These are phyloP conservation scores for Pegoplata infirma DNA, from an alignment of 2,888 invertebrate species.

Conservation along the genomic window DNA sequence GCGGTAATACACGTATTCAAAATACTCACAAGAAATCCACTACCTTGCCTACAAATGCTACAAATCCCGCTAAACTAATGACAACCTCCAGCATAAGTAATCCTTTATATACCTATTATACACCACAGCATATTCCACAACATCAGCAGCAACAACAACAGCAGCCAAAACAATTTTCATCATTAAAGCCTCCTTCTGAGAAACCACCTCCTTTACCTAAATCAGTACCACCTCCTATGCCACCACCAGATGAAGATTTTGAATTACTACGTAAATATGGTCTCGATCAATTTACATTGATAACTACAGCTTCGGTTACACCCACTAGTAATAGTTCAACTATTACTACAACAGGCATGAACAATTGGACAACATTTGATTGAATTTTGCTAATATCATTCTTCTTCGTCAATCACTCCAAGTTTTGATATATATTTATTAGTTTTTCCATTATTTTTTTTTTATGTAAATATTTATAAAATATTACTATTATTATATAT, in stretches of 20 bases:
- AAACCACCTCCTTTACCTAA: constrained; percentile 66
- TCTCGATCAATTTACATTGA: constrained; percentile 76
- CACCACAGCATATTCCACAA: constrained; percentile 74
- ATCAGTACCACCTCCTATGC: constrained; percentile 66
- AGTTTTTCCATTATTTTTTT: not conserved
- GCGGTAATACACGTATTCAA: constrained; percentile 34
- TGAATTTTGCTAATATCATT: constrained; percentile 59
- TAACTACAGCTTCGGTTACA: constrained; percentile 65
- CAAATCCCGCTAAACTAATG: constrained; percentile 63
- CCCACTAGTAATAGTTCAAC: constrained; percentile 57
- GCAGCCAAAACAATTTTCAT: constrained; percentile 41
- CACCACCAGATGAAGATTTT: constrained; percentile 75
- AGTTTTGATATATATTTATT: not conserved
- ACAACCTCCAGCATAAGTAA: constrained; percentile 73
- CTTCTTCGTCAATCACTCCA: not conserved
- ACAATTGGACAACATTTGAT: constrained; percentile 77
- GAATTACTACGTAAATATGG: constrained; percentile 77
- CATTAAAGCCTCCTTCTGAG: constrained; percentile 61
- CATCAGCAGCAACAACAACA: constrained; percentile 34
- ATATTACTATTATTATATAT: not conserved
- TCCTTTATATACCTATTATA: constrained; percentile 79
- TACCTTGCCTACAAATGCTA: constrained; percentile 71
- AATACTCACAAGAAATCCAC: constrained; percentile 69
- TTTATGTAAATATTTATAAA: not conserved
- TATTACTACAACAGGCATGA: constrained; percentile 69